Conservation (phyloP, 2,113 vertebrate species). For the Pogona vitticeps region DNA sequence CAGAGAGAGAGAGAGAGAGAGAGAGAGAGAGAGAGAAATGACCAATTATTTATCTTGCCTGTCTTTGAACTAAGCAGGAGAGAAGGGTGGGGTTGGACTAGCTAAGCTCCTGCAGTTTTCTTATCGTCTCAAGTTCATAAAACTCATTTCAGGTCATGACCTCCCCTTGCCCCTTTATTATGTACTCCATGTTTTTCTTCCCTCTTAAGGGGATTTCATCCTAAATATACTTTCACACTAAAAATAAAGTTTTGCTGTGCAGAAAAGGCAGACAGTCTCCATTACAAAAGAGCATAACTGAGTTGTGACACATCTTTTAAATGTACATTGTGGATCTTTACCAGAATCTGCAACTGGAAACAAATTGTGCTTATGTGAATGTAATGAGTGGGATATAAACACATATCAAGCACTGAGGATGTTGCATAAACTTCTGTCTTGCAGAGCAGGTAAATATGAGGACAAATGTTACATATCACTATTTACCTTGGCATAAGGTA, state of each 20-base stretch:
- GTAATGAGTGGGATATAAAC: too few species aligned
- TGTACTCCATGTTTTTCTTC: background rate
- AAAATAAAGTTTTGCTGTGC: background rate
- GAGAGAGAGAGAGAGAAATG: background rate
- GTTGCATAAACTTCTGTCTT: background rate
- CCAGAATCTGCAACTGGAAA: background rate
- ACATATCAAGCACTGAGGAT: background rate
- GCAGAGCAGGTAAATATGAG: background rate
- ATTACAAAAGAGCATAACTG: background rate
- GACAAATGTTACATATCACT: background rate
- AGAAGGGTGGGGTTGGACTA: background rate
- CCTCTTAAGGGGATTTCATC: background rate
- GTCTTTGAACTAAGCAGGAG: background rate
- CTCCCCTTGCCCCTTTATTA: background rate
- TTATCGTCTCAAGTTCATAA: background rate
- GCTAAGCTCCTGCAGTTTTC: slow-evolving; percentile 1
- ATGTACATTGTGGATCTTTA: background rate
- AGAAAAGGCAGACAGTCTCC: background rate
- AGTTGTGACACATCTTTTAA: background rate
- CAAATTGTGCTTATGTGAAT: background rate
- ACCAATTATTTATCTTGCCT: slow-evolving; percentile 2
- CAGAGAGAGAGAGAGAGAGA: too few species aligned
- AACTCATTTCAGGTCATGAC: background rate
- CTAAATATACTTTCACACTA: background rate
- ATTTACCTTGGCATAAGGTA: too few species aligned